Base-by-base conservation (phyloP, 2,113 vertebrate genomes). In the Heterocephalus glaber region DNA sequence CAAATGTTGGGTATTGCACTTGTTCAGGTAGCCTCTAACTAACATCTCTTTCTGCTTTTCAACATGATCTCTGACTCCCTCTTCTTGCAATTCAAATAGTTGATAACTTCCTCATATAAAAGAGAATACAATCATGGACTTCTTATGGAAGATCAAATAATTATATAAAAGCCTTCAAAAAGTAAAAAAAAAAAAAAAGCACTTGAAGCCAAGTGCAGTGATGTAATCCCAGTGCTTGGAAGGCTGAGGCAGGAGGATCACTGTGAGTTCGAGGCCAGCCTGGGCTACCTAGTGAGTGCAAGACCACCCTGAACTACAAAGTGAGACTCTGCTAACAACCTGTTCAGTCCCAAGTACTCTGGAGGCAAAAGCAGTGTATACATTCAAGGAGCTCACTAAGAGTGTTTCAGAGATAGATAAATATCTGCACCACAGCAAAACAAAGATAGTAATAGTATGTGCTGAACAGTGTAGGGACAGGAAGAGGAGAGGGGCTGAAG, bases 151-250 rank as follows among this genome's bases (percentile, higher is more conserved):
- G 17, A 80, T 35, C 52, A 96, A 95, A 93, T 94, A 86, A 84
- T 47, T 84, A 92, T 76, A 44, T 95, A 72, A 93, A 88, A 86
- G 28, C 54, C 79, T 94, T 96, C 41, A 77, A 47, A 47, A 96
- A 95, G 24, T 65, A n/a, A n/a, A n/a, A n/a, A n/a, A n/a, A n/a
- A n/a, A n/a, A 82, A 81, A 93, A 70, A 89, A 13, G 41, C 12
- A 22, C 41, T 72, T 4, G 11, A 44, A 44, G 70, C 12, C 41
- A 74, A 22, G 12, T 26, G 24, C 5, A 4, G 41, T 26, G 22
- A 44, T 14, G 22, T 41, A 72, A 44, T 72, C 12, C 38, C 11
- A 44, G 38, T 20, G 41, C 38, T 44, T 10, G 12, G 38, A 26
- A 74, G 22, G 41, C 70, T 74, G 70, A 74, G 38, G 70, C 70